These are phyloP conservation scores for Zootermopsis nevadensis DNA, from an alignment of 2,888 invertebrate species.

Conservation along the genomic window DNA sequence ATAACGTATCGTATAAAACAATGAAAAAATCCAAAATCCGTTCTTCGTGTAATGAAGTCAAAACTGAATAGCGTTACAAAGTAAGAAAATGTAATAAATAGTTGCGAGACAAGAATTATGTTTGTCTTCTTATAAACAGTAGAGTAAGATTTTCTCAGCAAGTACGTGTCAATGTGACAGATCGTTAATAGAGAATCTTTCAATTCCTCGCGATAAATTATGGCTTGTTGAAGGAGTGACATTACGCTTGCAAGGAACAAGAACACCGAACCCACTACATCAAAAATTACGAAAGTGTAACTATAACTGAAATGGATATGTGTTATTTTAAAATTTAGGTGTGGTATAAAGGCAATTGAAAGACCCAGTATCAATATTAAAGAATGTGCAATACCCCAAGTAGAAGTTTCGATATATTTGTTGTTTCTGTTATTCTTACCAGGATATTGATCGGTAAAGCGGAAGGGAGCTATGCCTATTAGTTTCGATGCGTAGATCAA, in stretches of 20 bases:
- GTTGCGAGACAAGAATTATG: background rate
- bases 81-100: background rate
- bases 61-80: background rate
- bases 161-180: background rate
- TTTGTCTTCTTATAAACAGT: background rate
- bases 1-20: background rate
- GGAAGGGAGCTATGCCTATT: background rate
- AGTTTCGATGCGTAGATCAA: background rate
- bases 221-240: background rate
- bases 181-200: background rate
- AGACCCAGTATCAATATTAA: background rate
- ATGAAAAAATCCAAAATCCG: background rate
- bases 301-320: background rate
- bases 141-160: background rate
- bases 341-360: background rate
- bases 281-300: background rate
- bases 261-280: background rate
- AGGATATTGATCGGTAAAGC: background rate
- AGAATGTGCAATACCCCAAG: background rate
- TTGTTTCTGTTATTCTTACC: background rate
- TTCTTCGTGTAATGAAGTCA: background rate
- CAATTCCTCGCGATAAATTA: background rate
- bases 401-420: background rate
- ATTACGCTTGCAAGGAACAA: background rate
- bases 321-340: background rate